A percentile compares a stretch with the other conserved stretches of the same genome.
Evolutionary conservation across 2,888 invertebrate species (phyloP).

Genomic region (Metalampra italica): DNA sequence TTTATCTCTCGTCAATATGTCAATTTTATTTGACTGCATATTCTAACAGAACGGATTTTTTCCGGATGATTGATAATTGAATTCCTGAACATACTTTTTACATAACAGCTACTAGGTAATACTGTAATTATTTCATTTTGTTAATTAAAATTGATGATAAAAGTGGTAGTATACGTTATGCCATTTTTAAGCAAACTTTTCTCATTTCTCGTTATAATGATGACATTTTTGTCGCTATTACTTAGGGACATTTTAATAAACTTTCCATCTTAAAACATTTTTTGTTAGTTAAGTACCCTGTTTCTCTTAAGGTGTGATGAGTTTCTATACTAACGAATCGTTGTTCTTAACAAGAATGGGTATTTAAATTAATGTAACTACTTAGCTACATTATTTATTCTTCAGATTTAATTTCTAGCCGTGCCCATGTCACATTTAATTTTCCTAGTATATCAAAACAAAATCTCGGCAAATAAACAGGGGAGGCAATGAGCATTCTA

Average conservation of each 20-base stretch:
- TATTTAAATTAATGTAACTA: too few relatives aligned
- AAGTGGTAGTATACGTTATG: too few relatives aligned
- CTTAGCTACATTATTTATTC: too few relatives aligned
- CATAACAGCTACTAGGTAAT: too few relatives aligned
- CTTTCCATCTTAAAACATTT: slow-evolving; percentile 27
- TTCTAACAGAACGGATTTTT: background rate
- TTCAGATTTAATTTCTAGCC: too few relatives aligned
- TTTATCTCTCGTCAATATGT: background rate
- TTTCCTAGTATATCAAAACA: slow-evolving; percentile 27
- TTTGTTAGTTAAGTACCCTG: slow-evolving; percentile 6
- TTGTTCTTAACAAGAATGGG: too few relatives aligned
- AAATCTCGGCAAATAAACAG: slow-evolving; percentile 33
- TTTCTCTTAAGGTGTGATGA: slow-evolving; percentile 5
- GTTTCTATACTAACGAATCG: too few relatives aligned
- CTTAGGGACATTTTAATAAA: slow-evolving; percentile 42
- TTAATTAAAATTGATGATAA: too few relatives aligned
- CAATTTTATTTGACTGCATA: background rate
- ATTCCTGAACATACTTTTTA: too few relatives aligned
- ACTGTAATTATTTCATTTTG: too few relatives aligned
- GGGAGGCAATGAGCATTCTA: slow-evolving; percentile 28
- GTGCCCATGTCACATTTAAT: slow-evolving; percentile 23
- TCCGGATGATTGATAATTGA: too few relatives aligned
- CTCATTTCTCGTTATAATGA: slow-evolving; percentile 45
- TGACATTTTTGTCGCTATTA: slow-evolving; percentile 48
- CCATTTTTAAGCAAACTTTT: slow-evolving; percentile 32